Evolutionary conservation across 1,140 invertebrate species (phyloP).

Genomic region (Aphis craccivora): DNA sequence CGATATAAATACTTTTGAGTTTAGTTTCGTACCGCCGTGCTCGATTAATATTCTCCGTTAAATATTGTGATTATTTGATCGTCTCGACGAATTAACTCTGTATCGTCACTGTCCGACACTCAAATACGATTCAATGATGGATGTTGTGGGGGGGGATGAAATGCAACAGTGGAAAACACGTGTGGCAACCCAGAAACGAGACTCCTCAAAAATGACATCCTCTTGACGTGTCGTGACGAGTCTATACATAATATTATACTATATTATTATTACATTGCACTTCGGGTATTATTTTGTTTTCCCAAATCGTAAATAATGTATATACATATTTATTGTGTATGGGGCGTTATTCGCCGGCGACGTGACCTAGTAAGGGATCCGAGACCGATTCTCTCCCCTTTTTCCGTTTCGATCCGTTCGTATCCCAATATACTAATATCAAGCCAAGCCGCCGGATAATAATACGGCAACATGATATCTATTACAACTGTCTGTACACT

Average conservation of each 20-base stretch:
- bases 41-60: no score
- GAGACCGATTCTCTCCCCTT: not conserved
- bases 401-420: not conserved
- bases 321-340: not conserved
- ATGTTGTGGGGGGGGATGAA: no score
- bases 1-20: not conserved
- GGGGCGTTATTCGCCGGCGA: not conserved
- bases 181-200: no score
- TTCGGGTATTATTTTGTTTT: not conserved
- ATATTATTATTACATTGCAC: not conserved
- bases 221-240: not conserved
- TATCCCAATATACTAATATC: not conserved
- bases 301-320: not conserved
- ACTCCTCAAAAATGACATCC: not conserved
- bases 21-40: not conserved
- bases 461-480: conserved; percentile 8
- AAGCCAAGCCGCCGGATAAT: not conserved
- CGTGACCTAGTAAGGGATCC: not conserved
- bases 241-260: not conserved
- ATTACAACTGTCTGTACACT: not conserved
- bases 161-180: not conserved
- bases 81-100: no score
- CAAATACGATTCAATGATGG: no score
- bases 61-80: no score
- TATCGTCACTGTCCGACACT: no score